Conservation (phyloP, 2,113 vertebrate species). For the Albula goreensis region DNA sequence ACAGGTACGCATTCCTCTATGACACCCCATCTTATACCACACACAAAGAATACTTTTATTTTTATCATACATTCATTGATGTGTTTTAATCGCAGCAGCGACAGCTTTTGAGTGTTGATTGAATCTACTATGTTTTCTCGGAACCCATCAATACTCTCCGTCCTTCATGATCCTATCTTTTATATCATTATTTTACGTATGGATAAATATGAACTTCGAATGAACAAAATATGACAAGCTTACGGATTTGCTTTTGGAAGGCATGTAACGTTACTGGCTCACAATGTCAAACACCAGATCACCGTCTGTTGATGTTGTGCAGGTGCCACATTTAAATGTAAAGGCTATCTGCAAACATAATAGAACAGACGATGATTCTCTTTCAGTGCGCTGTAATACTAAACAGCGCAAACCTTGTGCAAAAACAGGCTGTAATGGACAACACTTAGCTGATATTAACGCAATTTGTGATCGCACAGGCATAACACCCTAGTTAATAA, state of each 20-base stretch:
- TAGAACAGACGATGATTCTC: neutral
- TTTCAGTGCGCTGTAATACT: neutral
- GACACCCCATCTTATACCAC: neutral
- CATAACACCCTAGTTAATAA: neutral
- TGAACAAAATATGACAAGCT: neutral
- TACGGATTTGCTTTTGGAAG: neutral
- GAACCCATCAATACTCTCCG: neutral
- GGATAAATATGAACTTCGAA: neutral
- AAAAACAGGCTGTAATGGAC: neutral
- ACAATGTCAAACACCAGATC: neutral
- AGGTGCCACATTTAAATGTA: neutral
- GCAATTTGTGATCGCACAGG: neutral
- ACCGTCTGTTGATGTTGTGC: neutral
- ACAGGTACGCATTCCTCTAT: neutral
- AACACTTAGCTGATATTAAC: neutral
- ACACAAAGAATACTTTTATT: neutral
- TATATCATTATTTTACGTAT: neutral
- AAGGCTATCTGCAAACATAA: neutral
- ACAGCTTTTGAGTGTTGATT: neutral
- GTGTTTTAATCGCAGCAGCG: neutral
- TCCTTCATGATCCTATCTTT: neutral
- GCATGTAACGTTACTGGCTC: neutral
- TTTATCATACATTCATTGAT: neutral
- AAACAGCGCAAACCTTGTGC: neutral
- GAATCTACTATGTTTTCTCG: neutral